Evolutionary conservation across 2,797 vertebrate species (phyloP).

Genomic region (Sparidentex hasta): DNA sequence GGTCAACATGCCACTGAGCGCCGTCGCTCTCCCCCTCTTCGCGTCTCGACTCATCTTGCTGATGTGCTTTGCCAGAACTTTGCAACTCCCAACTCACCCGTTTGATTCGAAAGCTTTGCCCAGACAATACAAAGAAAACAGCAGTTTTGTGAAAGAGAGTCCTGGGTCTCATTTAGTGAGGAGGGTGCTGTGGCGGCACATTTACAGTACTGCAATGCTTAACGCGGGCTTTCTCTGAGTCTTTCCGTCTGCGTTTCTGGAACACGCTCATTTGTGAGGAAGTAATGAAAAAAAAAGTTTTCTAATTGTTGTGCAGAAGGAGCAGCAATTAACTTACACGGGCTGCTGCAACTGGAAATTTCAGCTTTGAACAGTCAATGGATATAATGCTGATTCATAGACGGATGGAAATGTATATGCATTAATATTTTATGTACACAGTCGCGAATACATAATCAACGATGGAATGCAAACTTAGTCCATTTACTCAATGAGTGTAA

Average conservation of each 20-base stretch:
- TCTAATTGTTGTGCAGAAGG: conserved; percentile 28
- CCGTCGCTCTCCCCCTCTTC: neutral
- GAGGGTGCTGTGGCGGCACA: conserved; percentile 3
- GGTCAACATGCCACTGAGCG: conserved; percentile 24
- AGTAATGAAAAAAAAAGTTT: conserved; percentile 14
- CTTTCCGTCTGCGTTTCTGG: conserved; percentile 6
- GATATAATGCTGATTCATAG: neutral
- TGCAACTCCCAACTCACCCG: conserved; percentile 14
- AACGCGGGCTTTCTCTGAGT: conserved; percentile 32
- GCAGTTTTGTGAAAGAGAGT: conserved; percentile 22
- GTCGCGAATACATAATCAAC: no score
- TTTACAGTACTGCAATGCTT: conserved; percentile 28
- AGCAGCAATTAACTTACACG: conserved; percentile 38
- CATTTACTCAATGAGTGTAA: no score
- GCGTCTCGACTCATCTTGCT: conserved; percentile 29
- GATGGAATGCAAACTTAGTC: neutral
- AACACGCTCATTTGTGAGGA: conserved; percentile 6
- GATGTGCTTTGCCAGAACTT: conserved; percentile 23
- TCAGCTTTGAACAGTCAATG: conserved; percentile 8
- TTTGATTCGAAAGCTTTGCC: conserved; percentile 14
- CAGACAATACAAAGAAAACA: conserved; percentile 14
- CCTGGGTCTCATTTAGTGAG: conserved; percentile 21
- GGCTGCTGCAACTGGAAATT: conserved; percentile 12
- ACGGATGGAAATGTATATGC: neutral
- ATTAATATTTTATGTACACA: neutral